These are phyloP conservation scores for Eupithecia dodoneata DNA, from an alignment of 2,888 invertebrate species.

Conservation along the genomic window DNA sequence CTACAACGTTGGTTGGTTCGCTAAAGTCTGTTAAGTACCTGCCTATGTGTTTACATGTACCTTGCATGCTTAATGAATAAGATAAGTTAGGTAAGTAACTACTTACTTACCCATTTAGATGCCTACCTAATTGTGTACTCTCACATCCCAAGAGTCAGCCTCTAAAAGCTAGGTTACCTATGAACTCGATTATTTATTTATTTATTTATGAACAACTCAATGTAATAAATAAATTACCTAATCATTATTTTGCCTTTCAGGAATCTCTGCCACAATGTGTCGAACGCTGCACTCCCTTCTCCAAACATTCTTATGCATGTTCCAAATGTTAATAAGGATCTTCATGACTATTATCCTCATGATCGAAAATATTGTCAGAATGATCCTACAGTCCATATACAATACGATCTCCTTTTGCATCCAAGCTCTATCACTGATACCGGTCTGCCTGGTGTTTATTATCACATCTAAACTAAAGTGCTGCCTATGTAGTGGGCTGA, in stretches of 20 bases:
- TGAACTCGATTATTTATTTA: not conserved
- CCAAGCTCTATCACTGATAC: constrained; percentile 68
- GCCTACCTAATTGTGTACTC: not conserved
- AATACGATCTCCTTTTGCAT: constrained; percentile 68
- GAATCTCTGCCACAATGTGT: constrained; percentile 4
- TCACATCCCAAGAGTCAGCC: not conserved
- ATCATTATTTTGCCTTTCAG: not conserved
- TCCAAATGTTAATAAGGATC: constrained; percentile 70
- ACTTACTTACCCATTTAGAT: not conserved
- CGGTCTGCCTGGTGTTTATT: constrained; percentile 31
- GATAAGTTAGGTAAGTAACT: no score
- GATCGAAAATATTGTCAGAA: constrained; percentile 70
- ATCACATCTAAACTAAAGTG: constrained; percentile 4
- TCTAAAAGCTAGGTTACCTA: not conserved
- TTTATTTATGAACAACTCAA: not conserved
- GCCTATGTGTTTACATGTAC: no score
- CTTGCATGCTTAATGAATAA: no score
- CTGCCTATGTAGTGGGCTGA: not conserved
- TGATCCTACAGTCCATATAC: constrained; percentile 68
- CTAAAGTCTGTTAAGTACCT: no score
- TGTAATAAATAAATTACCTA: not conserved
- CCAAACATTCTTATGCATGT: constrained; percentile 57
- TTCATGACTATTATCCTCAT: constrained; percentile 73
- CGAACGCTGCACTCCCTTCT: not conserved
- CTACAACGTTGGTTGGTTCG: no score